phyloP scores from a whole-genome alignment of 2,888 invertebrate genomes.

The Eledone cirrhosa region DNA sequence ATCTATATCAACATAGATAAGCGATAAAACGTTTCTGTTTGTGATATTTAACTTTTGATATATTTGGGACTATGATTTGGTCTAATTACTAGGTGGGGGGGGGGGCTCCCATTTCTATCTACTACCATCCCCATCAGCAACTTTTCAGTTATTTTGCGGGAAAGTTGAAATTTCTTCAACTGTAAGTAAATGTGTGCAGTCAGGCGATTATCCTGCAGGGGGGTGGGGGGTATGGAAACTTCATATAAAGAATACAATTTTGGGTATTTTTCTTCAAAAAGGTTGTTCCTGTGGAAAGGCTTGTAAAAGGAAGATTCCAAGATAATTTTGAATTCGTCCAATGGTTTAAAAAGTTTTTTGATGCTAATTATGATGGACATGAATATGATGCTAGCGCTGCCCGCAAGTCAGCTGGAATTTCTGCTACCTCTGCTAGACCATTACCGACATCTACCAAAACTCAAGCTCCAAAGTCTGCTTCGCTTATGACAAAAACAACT shows the following conservation, averaged over 20 bases:
- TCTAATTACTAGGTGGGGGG: no score
- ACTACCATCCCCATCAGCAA: no score
- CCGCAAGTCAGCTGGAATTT: slow-evolving; percentile 69
- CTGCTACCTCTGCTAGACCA: not conserved
- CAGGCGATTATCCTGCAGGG: no score
- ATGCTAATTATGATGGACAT: slow-evolving; percentile 98
- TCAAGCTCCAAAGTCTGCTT: not conserved
- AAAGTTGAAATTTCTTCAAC: no score
- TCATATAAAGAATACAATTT: not conserved
- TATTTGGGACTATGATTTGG: no score
- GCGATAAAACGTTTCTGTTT: no score
- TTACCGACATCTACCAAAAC: not conserved
- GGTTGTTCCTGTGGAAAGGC: slow-evolving; percentile 98
- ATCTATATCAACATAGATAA: no score
- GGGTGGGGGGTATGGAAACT: no score
- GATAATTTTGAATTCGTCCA: slow-evolving; percentile 99
- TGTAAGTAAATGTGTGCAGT: no score
- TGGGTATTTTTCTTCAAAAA: slow-evolving; percentile 69
- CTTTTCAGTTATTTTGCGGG: no score
- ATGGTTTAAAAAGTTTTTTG: slow-evolving; percentile 99
- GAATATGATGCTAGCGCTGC: slow-evolving; percentile 93
- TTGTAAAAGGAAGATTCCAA: slow-evolving; percentile 99
- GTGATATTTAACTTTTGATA: no score
- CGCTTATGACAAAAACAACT: slow-evolving; percentile 21
- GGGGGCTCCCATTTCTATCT: no score